Evolutionary conservation across 2,797 vertebrate species (phyloP).

Genomic region (Pyrocephalus nanus): DNA sequence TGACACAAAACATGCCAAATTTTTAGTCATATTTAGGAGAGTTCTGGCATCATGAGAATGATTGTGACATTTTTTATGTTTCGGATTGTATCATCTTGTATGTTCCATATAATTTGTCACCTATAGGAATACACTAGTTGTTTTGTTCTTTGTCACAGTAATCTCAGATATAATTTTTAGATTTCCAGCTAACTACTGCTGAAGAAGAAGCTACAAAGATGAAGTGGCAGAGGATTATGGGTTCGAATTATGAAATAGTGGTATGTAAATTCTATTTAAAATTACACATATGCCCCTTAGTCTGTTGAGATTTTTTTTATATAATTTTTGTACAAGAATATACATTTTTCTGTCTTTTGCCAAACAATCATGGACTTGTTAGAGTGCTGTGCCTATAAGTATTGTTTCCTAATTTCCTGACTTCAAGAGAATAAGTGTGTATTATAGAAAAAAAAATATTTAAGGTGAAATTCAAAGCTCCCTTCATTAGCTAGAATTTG

Average conservation of each 20-base stretch:
- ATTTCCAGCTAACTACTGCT: constrained; percentile 49
- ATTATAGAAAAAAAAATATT: background rate
- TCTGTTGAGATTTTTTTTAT: background rate
- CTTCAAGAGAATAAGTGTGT: background rate
- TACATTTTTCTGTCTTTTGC: background rate
- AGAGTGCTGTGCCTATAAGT: background rate
- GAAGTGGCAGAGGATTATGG: constrained; percentile 91
- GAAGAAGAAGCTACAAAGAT: constrained; percentile 79
- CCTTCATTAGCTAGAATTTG: background rate
- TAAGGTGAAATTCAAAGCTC: background rate
- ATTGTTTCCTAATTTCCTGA: background rate
- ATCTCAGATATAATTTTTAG: constrained; percentile 59
- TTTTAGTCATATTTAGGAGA: background rate
- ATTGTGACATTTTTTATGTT: background rate
- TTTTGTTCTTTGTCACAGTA: constrained; percentile 1
- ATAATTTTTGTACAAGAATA: background rate
- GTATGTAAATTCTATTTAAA: constrained; percentile 77
- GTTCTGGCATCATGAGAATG: background rate
- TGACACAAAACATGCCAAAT: background rate
- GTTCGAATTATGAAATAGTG: constrained; percentile 88
- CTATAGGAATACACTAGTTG: background rate
- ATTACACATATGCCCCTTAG: background rate
- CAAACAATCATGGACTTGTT: background rate
- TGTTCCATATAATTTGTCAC: background rate
- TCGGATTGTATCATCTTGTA: background rate